Conservation (phyloP, 2,797 vertebrate species). For the Loris lydekkerianus region DNA sequence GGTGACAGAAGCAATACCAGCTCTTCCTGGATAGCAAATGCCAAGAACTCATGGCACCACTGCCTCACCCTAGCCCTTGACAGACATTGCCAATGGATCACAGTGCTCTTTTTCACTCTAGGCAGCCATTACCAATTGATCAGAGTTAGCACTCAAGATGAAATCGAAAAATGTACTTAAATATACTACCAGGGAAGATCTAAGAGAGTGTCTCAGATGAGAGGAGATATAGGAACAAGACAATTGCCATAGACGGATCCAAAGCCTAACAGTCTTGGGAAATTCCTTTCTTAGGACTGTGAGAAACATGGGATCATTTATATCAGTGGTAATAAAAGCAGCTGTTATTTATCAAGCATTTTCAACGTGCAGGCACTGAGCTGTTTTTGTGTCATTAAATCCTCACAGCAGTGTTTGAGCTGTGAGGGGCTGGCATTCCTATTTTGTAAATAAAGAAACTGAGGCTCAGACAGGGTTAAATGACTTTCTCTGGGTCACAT, state of each 20-base stretch:
- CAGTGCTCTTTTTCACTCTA: neutral
- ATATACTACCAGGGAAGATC: neutral
- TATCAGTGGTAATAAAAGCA: neutral
- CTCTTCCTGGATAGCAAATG: neutral
- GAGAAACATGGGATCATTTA: neutral
- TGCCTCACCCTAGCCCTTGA: neutral
- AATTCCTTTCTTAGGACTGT: neutral
- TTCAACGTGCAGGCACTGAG: neutral
- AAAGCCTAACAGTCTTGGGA: neutral
- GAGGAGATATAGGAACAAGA: neutral
- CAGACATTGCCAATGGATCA: neutral
- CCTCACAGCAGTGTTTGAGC: neutral
- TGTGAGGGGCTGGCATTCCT: fast-evolving
- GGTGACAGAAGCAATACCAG: neutral
- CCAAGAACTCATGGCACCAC: neutral
- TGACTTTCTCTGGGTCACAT: neutral
- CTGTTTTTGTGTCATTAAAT: neutral
- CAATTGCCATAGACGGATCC: neutral
- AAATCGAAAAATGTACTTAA: neutral
- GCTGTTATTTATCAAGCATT: neutral
- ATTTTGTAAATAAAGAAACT: neutral
- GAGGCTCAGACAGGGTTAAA: neutral
- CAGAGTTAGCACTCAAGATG: neutral
- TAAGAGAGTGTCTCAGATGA: neutral
- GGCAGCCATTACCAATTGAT: neutral